Conservation (phyloP, 2,888 invertebrate genomes). For the Aspidapion aeneum region DNA sequence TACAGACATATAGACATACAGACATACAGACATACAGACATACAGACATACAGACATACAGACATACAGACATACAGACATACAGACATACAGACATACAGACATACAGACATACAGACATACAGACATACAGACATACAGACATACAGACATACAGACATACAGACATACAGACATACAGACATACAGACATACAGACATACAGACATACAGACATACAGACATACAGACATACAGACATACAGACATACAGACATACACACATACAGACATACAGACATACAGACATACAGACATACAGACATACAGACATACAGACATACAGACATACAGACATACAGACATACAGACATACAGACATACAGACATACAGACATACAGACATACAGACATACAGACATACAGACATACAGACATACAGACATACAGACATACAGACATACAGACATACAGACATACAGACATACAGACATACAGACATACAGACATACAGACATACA, state of each 20-base stretch:
- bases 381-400: constrained; percentile 10
- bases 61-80: neutral
- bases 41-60: neutral
- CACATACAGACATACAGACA: neutral
- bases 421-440: too few species aligned
- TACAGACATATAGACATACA: neutral
- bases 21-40: neutral
- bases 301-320: neutral
- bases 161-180: neutral
- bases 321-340: neutral
- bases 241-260: neutral
- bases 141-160: neutral
- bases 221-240: neutral
- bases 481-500: too few species aligned
- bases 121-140: neutral
- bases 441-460: too few species aligned
- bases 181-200: neutral
- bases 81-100: neutral
- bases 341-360: constrained; percentile 6
- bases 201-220: neutral
- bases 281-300: neutral
- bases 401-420: constrained; percentile 1
- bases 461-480: too few species aligned
- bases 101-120: neutral
- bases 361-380: constrained; percentile 11